Evolutionary conservation across 1,140 invertebrate species (phyloP).

Genomic region (Drosophila micromelanica): DNA sequence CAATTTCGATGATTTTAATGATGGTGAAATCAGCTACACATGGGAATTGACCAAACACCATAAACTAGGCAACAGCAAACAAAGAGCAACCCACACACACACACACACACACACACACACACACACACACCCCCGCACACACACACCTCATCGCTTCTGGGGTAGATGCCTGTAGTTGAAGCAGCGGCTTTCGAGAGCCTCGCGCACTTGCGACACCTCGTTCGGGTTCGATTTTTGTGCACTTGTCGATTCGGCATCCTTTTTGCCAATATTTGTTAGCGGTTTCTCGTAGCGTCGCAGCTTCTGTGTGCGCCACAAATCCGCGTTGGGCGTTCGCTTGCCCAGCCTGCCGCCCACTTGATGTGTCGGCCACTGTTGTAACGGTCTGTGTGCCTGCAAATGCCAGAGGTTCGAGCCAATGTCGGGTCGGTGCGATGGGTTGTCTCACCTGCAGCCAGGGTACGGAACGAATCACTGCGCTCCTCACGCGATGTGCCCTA

Average conservation of each 20-base stretch:
- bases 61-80: slow-evolving; percentile 3
- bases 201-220: not conserved
- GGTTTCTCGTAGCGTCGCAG: slow-evolving; percentile 3
- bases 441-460: not conserved
- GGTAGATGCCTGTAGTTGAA: not conserved
- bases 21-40: slow-evolving; percentile 63
- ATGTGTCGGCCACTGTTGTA: not conserved
- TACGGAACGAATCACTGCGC: not conserved
- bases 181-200: not conserved
- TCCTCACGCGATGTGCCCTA: not conserved
- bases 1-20: slow-evolving; percentile 72
- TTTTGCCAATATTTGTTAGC: not conserved
- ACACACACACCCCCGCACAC: not conserved
- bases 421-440: too few species aligned
- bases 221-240: not conserved
- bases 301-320: not conserved
- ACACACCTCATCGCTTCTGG: not conserved
- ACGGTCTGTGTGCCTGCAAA: not conserved
- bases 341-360: not conserved
- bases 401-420: too few species aligned
- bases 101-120: not conserved
- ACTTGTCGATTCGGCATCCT: too few species aligned
- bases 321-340: not conserved
- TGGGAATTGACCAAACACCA: slow-evolving; percentile 46
- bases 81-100: not conserved